phyloP scores from a whole-genome alignment of 2,113 vertebrate species.

The Piprites chloris region DNA sequence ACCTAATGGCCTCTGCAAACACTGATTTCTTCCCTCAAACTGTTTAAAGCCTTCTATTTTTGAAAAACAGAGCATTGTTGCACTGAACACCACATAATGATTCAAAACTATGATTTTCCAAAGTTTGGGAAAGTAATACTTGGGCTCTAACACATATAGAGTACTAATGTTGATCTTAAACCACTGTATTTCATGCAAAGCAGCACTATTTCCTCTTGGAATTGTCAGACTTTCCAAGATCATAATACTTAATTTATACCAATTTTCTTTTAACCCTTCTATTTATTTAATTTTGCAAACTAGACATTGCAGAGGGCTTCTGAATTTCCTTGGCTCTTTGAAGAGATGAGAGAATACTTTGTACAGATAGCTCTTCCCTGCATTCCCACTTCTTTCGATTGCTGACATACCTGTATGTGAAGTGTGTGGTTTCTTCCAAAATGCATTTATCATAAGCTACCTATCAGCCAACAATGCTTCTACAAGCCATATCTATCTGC shows the following conservation, averaged over 20 bases:
- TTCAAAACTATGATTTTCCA: slow-evolving; percentile 27
- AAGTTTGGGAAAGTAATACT: slow-evolving; percentile 1
- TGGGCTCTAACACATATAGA: neutral
- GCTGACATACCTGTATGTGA: neutral
- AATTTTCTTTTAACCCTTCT: slow-evolving; percentile 13
- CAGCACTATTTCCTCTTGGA: neutral
- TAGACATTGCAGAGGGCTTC: neutral
- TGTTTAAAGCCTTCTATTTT: slow-evolving; percentile 53
- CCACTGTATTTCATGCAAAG: neutral
- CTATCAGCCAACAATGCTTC: neutral
- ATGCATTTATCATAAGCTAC: neutral
- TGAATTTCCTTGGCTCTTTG: neutral
- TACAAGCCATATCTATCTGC: neutral
- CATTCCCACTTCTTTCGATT: neutral
- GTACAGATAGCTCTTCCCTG: neutral
- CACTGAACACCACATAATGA: slow-evolving; percentile 2
- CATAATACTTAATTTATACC: neutral
- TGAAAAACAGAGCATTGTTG: slow-evolving; percentile 21
- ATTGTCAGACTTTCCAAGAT: neutral
- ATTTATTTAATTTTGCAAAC: slow-evolving; percentile 14
- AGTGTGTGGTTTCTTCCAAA: neutral
- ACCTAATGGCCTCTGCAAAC: slow-evolving; percentile 42
- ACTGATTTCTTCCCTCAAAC: neutral
- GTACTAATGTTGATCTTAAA: slow-evolving; percentile 7
- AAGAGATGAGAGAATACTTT: neutral